A percentile compares a stretch with the other conserved stretches of the same genome.
phyloP scores from a whole-genome alignment of 1,140 invertebrate species.

The Dryas iulia region DNA sequence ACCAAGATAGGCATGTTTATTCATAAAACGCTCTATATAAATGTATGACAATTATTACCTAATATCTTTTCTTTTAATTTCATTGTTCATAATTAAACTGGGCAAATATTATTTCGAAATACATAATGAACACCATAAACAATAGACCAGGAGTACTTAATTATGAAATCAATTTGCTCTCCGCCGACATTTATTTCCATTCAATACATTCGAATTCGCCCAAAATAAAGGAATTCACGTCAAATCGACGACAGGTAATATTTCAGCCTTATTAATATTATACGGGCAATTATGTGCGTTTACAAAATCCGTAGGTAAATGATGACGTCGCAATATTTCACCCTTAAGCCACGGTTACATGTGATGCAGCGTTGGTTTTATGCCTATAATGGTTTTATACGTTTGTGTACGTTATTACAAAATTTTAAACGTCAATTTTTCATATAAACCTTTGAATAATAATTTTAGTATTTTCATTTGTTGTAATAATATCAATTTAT shows the following conservation, averaged over 20 bases:
- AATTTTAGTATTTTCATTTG: too few species aligned
- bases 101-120: too few species aligned
- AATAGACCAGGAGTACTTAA: neutral
- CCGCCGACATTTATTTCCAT: neutral
- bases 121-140: too few species aligned
- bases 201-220: neutral
- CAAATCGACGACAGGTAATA: conserved; percentile 33
- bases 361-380: neutral
- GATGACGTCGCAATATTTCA: conserved; percentile 51
- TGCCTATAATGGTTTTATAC: neutral
- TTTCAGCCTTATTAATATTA: conserved; percentile 53
- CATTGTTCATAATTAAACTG: neutral
- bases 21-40: too few species aligned
- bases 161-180: neutral
- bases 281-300: conserved; percentile 48
- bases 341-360: conserved; percentile 19
- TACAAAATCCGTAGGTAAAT: conserved; percentile 43
- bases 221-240: conserved; percentile 20
- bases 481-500: too few species aligned
- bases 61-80: too few species aligned
- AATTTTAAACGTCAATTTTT: neutral
- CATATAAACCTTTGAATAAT: neutral
- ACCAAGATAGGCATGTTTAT: too few species aligned
- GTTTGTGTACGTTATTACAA: neutral
- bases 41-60: too few species aligned